Conservation (phyloP, 2,888 invertebrate species). For the Acanthococcus lagerstroemiae region DNA sequence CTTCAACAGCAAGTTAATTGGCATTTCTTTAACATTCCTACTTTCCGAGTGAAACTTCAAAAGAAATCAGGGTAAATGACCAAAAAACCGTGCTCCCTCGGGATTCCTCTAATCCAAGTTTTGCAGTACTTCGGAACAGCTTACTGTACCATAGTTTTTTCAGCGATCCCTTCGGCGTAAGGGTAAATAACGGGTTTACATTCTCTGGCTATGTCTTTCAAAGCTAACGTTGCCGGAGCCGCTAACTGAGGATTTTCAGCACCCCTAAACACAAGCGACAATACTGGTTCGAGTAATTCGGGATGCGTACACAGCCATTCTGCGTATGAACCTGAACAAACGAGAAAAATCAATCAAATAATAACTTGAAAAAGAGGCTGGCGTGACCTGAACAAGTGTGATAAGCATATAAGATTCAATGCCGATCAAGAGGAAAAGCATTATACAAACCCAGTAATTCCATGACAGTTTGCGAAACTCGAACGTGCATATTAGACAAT, state of each 20-base stretch:
- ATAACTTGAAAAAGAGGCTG: too few species aligned
- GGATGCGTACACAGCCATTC: conserved; percentile 72
- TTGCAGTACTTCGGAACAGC: neutral
- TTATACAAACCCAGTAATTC: conserved; percentile 56
- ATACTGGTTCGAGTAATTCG: conserved; percentile 53
- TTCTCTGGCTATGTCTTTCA: conserved; percentile 77
- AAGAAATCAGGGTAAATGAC: too few species aligned
- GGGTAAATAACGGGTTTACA: conserved; percentile 64
- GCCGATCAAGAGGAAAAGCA: conserved; percentile 20
- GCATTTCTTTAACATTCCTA: neutral
- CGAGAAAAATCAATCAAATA: too few species aligned
- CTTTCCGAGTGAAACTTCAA: neutral
- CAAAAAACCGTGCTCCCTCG: too few species aligned
- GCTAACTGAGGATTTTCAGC: conserved; percentile 47
- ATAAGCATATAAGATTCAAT: neutral
- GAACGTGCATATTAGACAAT: conserved; percentile 50
- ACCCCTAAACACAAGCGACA: conserved; percentile 52
- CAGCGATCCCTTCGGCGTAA: conserved; percentile 46
- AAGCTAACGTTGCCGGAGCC: conserved; percentile 72
- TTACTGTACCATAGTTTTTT: conserved; percentile 32
- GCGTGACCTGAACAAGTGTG: too few species aligned
- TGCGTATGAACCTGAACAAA: conserved; percentile 75
- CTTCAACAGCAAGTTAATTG: too few species aligned
- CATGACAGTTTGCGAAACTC: conserved; percentile 60
- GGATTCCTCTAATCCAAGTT: neutral